These are phyloP conservation scores for Hiodon alosoides DNA, from an alignment of 2,113 vertebrate species.

Conservation along the genomic window DNA sequence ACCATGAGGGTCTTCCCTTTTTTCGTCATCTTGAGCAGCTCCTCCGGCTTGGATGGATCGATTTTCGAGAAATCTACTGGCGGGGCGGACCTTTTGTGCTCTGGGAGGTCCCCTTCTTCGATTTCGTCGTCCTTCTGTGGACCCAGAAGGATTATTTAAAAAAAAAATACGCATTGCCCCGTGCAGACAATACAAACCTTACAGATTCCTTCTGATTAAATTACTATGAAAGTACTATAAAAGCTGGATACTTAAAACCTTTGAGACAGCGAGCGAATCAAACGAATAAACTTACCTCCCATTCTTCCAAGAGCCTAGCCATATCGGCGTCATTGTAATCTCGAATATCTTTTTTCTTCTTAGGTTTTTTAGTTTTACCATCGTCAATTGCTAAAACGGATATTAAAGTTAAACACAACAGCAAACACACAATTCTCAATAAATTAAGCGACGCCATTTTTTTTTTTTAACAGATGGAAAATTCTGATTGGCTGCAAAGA, in stretches of 20 bases:
- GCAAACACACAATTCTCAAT: conserved; percentile 33
- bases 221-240: too few species aligned
- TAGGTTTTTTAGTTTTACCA: conserved; percentile 42
- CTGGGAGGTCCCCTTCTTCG: conserved; percentile 90
- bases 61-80: conserved; percentile 87
- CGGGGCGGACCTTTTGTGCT: conserved; percentile 81
- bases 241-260: too few species aligned
- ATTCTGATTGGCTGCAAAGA: conserved; percentile 45
- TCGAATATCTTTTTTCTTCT: conserved; percentile 88
- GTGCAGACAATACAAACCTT: too few species aligned
- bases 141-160: neutral
- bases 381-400: conserved; percentile 36
- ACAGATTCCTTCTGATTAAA: too few species aligned
- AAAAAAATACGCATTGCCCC: too few species aligned
- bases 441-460: conserved; percentile 56
- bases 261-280: neutral
- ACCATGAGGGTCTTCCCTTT: conserved; percentile 96
- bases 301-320: conserved; percentile 90
- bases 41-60: conserved; percentile 84
- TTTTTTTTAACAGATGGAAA: conserved; percentile 35
- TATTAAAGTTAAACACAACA: conserved; percentile 45
- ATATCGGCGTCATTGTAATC: conserved; percentile 97
- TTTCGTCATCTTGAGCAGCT: conserved; percentile 85
- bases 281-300: conserved; percentile 71
- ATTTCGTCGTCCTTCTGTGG: conserved; percentile 89